A percentile compares a stretch with the other conserved stretches of the same genome.
Evolutionary conservation across 2,888 invertebrate genomes (phyloP).

Genomic region (Watsonalla cultraria): DNA sequence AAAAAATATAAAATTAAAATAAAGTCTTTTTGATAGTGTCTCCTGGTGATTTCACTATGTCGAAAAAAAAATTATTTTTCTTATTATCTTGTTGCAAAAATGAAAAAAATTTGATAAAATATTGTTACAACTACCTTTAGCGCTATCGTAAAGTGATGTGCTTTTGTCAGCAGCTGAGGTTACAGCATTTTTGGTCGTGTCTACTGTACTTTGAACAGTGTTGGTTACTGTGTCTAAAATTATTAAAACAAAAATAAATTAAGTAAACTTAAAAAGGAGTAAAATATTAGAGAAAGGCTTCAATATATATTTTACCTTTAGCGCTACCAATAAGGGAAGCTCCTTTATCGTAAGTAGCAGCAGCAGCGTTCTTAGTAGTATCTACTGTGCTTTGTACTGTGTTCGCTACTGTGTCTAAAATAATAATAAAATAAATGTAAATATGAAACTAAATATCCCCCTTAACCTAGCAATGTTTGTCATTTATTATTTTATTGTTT

Average conservation of each 20-base stretch:
- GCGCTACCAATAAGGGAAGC: constrained; percentile 38
- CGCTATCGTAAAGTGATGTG: constrained; percentile 32
- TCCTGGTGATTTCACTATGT: too few species aligned
- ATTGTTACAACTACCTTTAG: constrained; percentile 35
- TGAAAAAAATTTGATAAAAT: too few species aligned
- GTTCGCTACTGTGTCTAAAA: constrained; percentile 45
- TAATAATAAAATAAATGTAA: constrained; percentile 8
- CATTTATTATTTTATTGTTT: too few species aligned
- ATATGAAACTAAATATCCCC: neutral
- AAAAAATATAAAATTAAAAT: constrained; percentile 5
- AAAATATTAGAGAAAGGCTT: too few species aligned
- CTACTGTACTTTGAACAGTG: constrained; percentile 43
- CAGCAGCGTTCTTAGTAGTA: constrained; percentile 43
- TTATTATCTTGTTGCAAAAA: too few species aligned
- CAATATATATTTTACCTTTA: constrained; percentile 11
- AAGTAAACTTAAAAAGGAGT: too few species aligned
- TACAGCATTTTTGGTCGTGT: constrained; percentile 49
- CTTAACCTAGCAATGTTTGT: too few species aligned
- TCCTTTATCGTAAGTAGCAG: constrained; percentile 44
- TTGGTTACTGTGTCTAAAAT: constrained; percentile 39
- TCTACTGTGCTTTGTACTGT: constrained; percentile 42
- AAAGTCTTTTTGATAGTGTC: neutral
- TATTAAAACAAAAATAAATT: neutral
- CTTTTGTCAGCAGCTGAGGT: constrained; percentile 44
- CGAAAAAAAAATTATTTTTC: too few species aligned